A percentile compares a stretch with the other conserved stretches of the same genome.
phyloP scores from a whole-genome alignment of 2,888 invertebrate genomes.

The Ormyrus thymus region DNA sequence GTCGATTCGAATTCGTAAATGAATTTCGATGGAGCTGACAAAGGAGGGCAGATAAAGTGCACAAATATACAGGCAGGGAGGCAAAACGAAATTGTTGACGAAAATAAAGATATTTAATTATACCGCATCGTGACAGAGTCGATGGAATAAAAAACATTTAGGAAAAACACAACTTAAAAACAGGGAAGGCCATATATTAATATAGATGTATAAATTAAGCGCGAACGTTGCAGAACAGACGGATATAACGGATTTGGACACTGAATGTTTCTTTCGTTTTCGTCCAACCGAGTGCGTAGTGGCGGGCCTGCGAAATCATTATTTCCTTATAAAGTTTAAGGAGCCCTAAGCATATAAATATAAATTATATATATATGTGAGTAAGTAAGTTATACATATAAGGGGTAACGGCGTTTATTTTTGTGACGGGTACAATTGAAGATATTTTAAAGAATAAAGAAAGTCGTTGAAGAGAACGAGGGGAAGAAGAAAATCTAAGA shows the following conservation, averaged over 20 bases:
- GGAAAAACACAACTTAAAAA: constrained; percentile 30
- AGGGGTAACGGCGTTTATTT: constrained; percentile 36
- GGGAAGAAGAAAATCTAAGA: not conserved
- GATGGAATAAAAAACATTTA: constrained; percentile 13
- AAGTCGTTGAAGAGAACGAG: too few relatives aligned
- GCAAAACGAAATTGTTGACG: not conserved
- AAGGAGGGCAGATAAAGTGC: not conserved
- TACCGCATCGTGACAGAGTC: too few relatives aligned
- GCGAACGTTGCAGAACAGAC: constrained; percentile 17
- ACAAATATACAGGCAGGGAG: not conserved
- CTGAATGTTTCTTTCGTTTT: constrained; percentile 29
- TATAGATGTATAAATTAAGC: not conserved
- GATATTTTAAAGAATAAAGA: not conserved
- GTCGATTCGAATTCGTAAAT: constrained; percentile 19
- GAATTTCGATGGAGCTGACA: constrained; percentile 17
- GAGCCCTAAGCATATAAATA: constrained; percentile 24
- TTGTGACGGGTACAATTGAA: constrained; percentile 20
- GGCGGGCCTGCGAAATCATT: constrained; percentile 57
- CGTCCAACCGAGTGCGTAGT: constrained; percentile 38
- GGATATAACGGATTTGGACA: not conserved
- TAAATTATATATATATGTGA: constrained; percentile 19
- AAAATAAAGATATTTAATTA: not conserved
- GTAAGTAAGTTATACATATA: constrained; percentile 5
- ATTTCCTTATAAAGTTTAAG: constrained; percentile 52
- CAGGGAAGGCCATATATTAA: constrained; percentile 21